phyloP scores from a whole-genome alignment of 1,140 invertebrate species.

The Euura saliciscinereae region DNA sequence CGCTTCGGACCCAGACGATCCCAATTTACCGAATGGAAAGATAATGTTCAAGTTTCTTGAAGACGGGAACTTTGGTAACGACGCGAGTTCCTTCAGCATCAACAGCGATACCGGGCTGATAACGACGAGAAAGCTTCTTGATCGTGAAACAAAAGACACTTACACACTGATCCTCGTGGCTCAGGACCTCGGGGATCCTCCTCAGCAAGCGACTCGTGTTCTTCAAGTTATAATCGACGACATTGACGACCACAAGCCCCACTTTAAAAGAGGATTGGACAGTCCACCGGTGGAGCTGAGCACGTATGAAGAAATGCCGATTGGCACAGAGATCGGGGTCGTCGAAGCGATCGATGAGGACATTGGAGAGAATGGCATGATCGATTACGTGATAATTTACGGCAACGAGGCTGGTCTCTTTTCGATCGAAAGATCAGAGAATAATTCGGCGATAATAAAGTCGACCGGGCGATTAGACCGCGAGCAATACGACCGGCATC shows the following conservation, averaged over 20 bases:
- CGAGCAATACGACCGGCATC: slow-evolving; percentile 65
- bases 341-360: slow-evolving; percentile 77
- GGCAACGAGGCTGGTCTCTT: slow-evolving; percentile 76
- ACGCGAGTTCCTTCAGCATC: slow-evolving; percentile 71
- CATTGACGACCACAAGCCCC: slow-evolving; percentile 80
- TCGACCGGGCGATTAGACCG: slow-evolving; percentile 70
- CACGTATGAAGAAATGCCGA: slow-evolving; percentile 69
- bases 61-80: slow-evolving; percentile 65
- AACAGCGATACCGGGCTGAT: slow-evolving; percentile 73
- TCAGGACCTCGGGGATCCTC: slow-evolving; percentile 75
- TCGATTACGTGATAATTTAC: slow-evolving; percentile 76
- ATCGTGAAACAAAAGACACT: slow-evolving; percentile 73
- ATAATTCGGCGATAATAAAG: slow-evolving; percentile 70
- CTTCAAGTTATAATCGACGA: slow-evolving; percentile 74
- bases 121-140: slow-evolving; percentile 70
- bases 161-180: slow-evolving; percentile 79
- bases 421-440: slow-evolving; percentile 65
- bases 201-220: slow-evolving; percentile 75
- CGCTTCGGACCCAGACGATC: slow-evolving; percentile 80
- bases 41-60: slow-evolving; percentile 76
- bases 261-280: slow-evolving; percentile 73
- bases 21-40: slow-evolving; percentile 74
- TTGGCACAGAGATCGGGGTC: slow-evolving; percentile 69
- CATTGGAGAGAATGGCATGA: slow-evolving; percentile 75
- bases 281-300: slow-evolving; percentile 68